These are phyloP conservation scores for Adelognathus sp. DNA, from an alignment of 2,888 invertebrate genomes.

Conservation along the genomic window DNA sequence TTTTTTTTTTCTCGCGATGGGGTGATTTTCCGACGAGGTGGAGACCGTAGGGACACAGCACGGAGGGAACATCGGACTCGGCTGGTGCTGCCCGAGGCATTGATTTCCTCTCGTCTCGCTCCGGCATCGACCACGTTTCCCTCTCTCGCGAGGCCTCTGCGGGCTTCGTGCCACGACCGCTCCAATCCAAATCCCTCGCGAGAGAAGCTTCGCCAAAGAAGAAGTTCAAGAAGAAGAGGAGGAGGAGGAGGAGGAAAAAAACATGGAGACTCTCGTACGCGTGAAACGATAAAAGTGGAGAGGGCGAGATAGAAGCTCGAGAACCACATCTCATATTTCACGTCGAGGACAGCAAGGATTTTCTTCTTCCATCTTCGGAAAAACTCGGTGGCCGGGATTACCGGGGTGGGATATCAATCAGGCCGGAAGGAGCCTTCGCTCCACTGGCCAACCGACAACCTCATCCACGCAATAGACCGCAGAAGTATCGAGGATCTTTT, in stretches of 20 bases:
- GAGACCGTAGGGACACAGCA: conserved; percentile 55
- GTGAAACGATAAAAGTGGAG: conserved; percentile 22
- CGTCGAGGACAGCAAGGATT: conserved; percentile 78
- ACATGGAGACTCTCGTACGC: conserved; percentile 2
- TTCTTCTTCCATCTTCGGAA: conserved; percentile 71
- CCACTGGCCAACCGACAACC: neutral
- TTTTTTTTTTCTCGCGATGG: neutral
- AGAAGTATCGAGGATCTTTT: conserved; percentile 19
- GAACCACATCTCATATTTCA: conserved; percentile 78
- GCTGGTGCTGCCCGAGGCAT: conserved; percentile 76
- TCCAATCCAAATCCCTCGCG: conserved; percentile 73
- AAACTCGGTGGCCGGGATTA: conserved; percentile 76
- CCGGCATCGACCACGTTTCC: conserved; percentile 77
- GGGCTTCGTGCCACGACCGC: conserved; percentile 67
- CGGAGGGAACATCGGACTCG: conserved; percentile 66
- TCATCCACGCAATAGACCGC: conserved; percentile 35
- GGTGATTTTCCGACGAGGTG: conserved; percentile 40
- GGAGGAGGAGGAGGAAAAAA: conserved; percentile 5
- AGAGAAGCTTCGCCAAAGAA: conserved; percentile 62
- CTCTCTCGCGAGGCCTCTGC: conserved; percentile 69
- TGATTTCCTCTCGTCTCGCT: conserved; percentile 81
- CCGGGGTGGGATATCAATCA: conserved; percentile 77
- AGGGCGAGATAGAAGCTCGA: conserved; percentile 28
- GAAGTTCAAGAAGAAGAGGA: conserved; percentile 34
- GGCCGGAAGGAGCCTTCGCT: conserved; percentile 58